Evolutionary conservation across 2,113 vertebrate species (phyloP), one percentile per base, ranked within the genome.

Genomic region (Lasiurus cinereus): DNA sequence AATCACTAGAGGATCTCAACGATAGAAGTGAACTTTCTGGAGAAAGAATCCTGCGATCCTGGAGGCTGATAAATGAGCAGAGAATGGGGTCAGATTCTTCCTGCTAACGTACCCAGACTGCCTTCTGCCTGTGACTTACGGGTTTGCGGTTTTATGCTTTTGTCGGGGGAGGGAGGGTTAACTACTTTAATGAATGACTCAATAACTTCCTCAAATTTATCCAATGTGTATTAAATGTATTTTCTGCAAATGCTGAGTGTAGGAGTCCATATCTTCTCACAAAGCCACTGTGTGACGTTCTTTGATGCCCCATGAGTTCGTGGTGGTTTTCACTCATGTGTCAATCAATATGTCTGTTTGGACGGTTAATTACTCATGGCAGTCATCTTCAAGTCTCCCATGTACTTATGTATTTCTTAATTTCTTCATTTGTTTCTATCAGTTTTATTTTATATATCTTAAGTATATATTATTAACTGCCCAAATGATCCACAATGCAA

Each of bases 141-240:
- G 13, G 31, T 67, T 67, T 66, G 16, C 19, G 22, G 22, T 31
- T 67, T 56, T 64, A 15, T 12, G 31, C 5, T 29, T 66, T 29
- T 56, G 21, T 56, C 54, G 6, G 18, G 16, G 4, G 1, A 29
- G 1, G 24, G 6, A 3, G 29, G 1, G 1, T 72, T 22, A 11
- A 79, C 11, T 72, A 54, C 24, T 69, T 94, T 69, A 56, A 76
- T 91, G 69, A 92, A 14, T 48, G 50, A n/a, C 2, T 80, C 39
- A 64, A 6, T 73, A 24, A 54, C 5, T 59, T 66, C 24, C 48
- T 52, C 16, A 22, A 36, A 56, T 27, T 19, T 50, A 48, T 83
- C 24, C 59, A 69, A 76, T 69, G 50, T 54, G 4, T 27, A 31
- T 69, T 50, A 16, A 82, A n/a, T 59, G 3, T 33, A n/a, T 13